Base-by-base conservation (phyloP, 2,113 vertebrate genomes). In the Hemichromis elongatus region DNA sequence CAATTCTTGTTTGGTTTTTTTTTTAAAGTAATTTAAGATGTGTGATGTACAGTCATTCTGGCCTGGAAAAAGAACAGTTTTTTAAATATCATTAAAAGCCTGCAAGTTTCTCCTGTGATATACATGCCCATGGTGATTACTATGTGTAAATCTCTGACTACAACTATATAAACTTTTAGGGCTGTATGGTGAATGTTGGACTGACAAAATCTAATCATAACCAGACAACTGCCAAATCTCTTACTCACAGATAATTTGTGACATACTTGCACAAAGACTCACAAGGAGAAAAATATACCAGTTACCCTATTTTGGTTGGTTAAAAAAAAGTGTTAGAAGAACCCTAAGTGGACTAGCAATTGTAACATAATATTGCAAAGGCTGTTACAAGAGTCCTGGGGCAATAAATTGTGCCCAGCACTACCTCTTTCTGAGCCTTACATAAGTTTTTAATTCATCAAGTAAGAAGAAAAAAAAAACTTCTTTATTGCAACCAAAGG, bases 381-480 rank as follows among this genome's bases (percentile, higher is more conserved):
- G 42, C 59, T 7, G 3, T 84, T 28, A 80, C 37, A 81, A 81
- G 35, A 18, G 21, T 63, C 30, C 50, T 26, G 3, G 79, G 68
- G 84, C 73, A 33, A 63, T 81, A 75, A 78, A 55, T 84, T 1
- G n/a, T 47, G 59, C 30, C 45, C 35, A 78, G 73, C 12, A 3
- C 50, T 26, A 28, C 8, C 40, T 50, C 37, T 61, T 78, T 50
- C 56, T 0, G 1, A 57, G 59, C 77, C 77, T 6, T 35, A 9
- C 28, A 79, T 57, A 70, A 81, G 47, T 24, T 90, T 82, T 75
- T 75, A 40, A 84, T 86, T 86, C 14, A 86, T 83, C 82, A 70
- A 77, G 26, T 30, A 47, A 82, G 83, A 77, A 68, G 35, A 30
- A 75, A 61, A 24, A 21, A 8, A 47, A 0, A 73, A 63, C 7